Conservation (phyloP, 2,888 invertebrate species). For the Lepidonotus clava region DNA sequence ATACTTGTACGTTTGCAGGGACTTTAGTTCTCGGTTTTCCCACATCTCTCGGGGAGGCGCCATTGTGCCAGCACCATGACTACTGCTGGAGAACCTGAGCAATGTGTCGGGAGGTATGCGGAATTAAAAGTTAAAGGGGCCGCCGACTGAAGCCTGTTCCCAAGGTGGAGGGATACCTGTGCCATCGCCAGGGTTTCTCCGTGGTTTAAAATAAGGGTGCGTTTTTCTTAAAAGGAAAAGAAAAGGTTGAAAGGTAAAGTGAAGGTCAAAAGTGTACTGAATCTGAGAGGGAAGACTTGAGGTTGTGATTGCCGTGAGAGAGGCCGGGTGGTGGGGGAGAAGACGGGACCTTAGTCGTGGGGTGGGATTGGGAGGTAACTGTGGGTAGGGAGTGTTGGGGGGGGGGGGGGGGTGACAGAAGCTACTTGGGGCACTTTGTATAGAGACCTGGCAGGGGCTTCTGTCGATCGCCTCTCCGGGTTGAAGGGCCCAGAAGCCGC, state of each 20-base stretch:
- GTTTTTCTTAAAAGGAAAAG: not conserved
- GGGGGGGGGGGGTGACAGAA: not conserved
- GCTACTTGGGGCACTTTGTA: conserved; percentile 20
- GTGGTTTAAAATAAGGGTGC: no score
- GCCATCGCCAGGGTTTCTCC: no score
- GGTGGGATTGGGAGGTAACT: not conserved
- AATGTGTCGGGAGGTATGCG: not conserved
- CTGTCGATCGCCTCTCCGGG: not conserved
- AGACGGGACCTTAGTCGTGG: no score
- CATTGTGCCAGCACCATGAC: conserved; percentile 24
- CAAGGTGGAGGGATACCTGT: no score
- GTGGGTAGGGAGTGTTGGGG: not conserved
- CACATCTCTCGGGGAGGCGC: not conserved
- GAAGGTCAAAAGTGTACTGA: not conserved
- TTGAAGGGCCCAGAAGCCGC: not conserved
- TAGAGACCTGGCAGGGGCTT: not conserved
- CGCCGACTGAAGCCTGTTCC: no score
- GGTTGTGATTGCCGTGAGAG: conserved; percentile 11
- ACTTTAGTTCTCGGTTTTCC: conserved; percentile 26
- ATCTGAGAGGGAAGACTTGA: not conserved
- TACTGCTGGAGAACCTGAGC: not conserved
- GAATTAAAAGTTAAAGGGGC: not conserved
- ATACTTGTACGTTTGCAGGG: no score
- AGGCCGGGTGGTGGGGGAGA: not conserved
- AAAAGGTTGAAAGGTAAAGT: not conserved